Evolutionary conservation across 1,140 invertebrate genomes (phyloP).

Genomic region (Drosophila burlai): DNA sequence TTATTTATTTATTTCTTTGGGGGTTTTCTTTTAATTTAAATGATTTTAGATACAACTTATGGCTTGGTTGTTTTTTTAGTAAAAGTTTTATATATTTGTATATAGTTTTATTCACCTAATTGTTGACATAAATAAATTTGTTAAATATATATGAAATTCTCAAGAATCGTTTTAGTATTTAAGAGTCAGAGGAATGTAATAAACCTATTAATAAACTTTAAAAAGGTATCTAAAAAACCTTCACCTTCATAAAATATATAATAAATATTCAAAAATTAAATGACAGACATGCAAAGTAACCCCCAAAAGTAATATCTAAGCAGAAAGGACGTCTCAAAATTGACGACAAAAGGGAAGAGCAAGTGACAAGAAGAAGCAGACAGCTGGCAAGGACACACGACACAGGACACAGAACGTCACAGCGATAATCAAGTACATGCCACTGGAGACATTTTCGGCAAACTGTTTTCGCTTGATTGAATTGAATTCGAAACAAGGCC

Average conservation of each 20-base stretch:
- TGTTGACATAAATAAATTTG: background rate
- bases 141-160: background rate
- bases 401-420: slow-evolving; percentile 13
- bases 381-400: slow-evolving; percentile 26
- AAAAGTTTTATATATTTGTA: background rate
- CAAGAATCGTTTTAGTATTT: background rate
- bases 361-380: slow-evolving; percentile 5
- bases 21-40: background rate
- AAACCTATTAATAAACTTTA: background rate
- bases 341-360: slow-evolving; percentile 19
- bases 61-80: background rate
- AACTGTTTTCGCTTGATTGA: slow-evolving; percentile 77
- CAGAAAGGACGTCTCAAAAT: slow-evolving; percentile 1
- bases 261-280: background rate
- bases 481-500: slow-evolving; percentile 73
- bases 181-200: background rate
- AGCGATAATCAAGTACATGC: slow-evolving; percentile 74
- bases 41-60: background rate
- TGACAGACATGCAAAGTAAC: slow-evolving; percentile 13
- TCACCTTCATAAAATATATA: background rate
- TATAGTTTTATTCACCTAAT: background rate
- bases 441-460: slow-evolving; percentile 76
- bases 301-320: background rate
- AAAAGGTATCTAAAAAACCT: background rate
- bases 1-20: background rate